These are phyloP conservation scores for Austrofundulus limnaeus DNA, from an alignment of 2,113 vertebrate genomes.

Conservation along the genomic window DNA sequence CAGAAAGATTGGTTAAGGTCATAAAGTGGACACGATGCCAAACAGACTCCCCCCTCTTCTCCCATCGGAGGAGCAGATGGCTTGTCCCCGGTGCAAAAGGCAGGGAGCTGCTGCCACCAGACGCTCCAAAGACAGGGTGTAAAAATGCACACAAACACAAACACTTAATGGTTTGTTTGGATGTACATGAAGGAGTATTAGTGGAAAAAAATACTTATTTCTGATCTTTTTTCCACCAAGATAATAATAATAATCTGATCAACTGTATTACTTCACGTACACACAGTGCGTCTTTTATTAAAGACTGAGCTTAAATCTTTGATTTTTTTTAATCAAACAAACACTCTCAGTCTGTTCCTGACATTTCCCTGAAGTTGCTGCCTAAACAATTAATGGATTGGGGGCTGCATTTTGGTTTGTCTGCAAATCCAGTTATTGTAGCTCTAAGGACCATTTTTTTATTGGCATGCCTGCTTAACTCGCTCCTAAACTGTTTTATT, in stretches of 20 bases:
- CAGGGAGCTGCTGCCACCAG: slow-evolving; percentile 58
- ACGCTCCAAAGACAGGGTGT: slow-evolving; percentile 58
- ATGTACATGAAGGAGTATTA: background rate
- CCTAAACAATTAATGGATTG: background rate
- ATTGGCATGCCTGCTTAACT: background rate
- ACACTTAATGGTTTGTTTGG: slow-evolving; percentile 6
- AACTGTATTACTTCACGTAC: too few relatives aligned
- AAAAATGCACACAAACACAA: slow-evolving; percentile 47
- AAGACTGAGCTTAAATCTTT: background rate
- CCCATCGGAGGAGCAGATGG: slow-evolving; percentile 69
- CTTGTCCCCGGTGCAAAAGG: slow-evolving; percentile 59
- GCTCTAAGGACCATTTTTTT: background rate
- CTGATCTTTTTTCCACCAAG: too few relatives aligned
- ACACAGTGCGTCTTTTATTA: background rate
- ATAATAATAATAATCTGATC: too few relatives aligned
- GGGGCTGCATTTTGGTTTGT: background rate
- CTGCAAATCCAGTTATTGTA: background rate
- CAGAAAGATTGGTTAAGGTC: slow-evolving; percentile 50
- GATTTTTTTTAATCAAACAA: background rate
- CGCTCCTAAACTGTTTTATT: background rate
- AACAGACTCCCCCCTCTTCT: slow-evolving; percentile 37
- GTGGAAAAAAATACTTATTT: too few relatives aligned
- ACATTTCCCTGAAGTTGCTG: background rate
- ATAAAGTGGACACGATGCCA: slow-evolving; percentile 52
- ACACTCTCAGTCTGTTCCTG: background rate